Percentiles rank a stretch among this genome's conserved stretches.
Evolutionary conservation across 2,888 invertebrate species (phyloP).

Genomic region (Dolomedes plantarius): DNA sequence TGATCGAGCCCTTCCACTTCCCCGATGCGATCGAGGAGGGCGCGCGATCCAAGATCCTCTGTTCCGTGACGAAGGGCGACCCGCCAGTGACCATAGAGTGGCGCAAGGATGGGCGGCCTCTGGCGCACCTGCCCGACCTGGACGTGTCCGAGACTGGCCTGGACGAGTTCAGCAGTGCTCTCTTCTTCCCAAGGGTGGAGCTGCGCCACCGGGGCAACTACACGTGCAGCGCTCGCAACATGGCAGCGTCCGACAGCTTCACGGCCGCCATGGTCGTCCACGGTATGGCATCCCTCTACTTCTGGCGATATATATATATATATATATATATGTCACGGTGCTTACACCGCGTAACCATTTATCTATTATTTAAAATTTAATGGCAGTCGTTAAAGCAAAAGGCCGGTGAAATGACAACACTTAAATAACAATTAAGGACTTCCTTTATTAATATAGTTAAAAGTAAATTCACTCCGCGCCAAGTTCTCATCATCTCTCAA

Average conservation of each 20-base stretch:
- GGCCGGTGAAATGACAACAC: too few species aligned
- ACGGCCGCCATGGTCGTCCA: constrained; percentile 75
- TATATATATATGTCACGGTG: too few species aligned
- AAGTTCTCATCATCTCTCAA: too few species aligned
- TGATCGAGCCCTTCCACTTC: constrained; percentile 79
- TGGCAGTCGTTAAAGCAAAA: too few species aligned
- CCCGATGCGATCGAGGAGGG: constrained; percentile 78
- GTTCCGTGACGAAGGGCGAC: constrained; percentile 77
- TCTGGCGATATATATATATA: too few species aligned
- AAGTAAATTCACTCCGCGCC: too few species aligned
- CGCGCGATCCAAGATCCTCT: constrained; percentile 77
- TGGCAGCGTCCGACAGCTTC: constrained; percentile 75
- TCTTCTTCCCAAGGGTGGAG: constrained; percentile 75
- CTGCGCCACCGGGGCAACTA: constrained; percentile 76
- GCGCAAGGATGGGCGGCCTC: constrained; percentile 75
- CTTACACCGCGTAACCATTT: too few species aligned
- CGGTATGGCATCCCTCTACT: too few species aligned
- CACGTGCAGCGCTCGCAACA: constrained; percentile 76
- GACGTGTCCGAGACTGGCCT: constrained; percentile 66
- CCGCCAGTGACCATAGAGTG: constrained; percentile 76
- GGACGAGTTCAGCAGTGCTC: constrained; percentile 75
- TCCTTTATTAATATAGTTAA: too few species aligned
- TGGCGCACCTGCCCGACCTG: constrained; percentile 74
- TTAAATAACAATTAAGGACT: too few species aligned
- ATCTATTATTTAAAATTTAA: too few species aligned